Conservation (phyloP, 2,113 vertebrate species). For the Stictonetta naevosa region DNA sequence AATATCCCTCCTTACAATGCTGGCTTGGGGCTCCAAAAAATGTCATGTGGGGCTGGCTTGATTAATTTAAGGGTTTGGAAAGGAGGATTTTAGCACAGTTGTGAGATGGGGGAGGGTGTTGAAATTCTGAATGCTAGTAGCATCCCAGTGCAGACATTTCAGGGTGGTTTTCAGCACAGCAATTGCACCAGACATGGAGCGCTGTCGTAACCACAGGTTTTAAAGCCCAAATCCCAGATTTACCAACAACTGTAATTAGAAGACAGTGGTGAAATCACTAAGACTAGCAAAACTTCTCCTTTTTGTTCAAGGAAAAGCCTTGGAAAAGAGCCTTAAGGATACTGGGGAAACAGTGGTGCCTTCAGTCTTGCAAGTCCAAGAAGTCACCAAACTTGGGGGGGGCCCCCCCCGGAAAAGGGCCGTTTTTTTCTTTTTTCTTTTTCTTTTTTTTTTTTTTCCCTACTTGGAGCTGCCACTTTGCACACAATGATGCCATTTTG, state of each 20-base stretch:
- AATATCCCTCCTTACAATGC: no score
- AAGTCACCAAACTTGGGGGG: background rate
- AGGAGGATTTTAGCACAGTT: background rate
- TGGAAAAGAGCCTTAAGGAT: background rate
- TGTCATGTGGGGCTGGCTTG: rapidly evolving
- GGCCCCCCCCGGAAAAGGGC: no score
- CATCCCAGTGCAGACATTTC: background rate
- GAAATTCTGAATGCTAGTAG: background rate
- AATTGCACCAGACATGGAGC: no score
- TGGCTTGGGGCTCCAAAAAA: background rate
- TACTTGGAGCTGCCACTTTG: rapidly evolving
- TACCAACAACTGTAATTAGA: background rate
- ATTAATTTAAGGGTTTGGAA: background rate
- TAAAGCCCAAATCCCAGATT: background rate
- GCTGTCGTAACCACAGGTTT: rapidly evolving
- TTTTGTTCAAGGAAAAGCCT: background rate
- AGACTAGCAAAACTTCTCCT: background rate
- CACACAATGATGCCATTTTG: background rate
- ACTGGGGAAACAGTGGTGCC: rapidly evolving
- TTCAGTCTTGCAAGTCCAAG: background rate
- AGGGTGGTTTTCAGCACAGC: background rate
- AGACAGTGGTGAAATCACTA: background rate
- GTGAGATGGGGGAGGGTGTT: background rate
- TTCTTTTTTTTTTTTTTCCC: background rate
- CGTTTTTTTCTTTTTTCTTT: no score